These are phyloP conservation scores for Aurelia coerulea DNA, from an alignment of 30 jellyfish, hydroid and myxozoan genomes.

Conservation along the genomic window DNA sequence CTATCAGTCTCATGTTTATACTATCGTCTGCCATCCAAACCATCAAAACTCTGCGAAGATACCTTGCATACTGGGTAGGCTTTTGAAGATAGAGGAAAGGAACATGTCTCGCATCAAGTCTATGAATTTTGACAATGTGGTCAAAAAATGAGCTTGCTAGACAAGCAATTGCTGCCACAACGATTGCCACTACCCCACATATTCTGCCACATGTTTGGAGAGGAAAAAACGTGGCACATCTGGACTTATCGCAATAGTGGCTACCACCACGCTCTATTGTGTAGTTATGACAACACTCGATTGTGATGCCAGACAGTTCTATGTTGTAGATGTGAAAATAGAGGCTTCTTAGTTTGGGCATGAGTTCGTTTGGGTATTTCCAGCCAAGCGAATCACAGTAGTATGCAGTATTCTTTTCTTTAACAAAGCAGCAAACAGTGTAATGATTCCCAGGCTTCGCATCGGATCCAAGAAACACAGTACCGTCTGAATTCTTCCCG, in stretches of 20 bases:
- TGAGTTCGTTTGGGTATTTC: not conserved
- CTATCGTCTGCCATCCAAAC: not conserved
- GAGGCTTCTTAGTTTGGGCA: not conserved
- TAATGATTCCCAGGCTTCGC: conserved; percentile 4
- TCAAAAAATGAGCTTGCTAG: not conserved
- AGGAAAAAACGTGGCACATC: conserved; percentile 1
- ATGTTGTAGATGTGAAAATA: not conserved
- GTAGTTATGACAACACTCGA: not conserved
- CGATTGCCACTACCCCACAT: not conserved
- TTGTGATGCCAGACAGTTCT: not conserved
- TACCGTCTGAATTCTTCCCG: not conserved
- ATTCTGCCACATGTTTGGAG: not conserved
- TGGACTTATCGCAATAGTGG: not conserved
- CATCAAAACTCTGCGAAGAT: conserved; percentile 5
- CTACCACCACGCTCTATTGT: not conserved
- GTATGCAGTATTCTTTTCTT: not conserved
- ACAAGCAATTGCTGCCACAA: not conserved
- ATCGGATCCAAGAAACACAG: conserved; percentile 1
- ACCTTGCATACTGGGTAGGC: conserved; percentile 1
- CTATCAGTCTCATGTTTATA: not conserved
- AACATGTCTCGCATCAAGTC: not conserved
- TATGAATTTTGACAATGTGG: not conserved
- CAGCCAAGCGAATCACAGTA: not conserved
- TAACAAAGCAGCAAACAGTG: not conserved
- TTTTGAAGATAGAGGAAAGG: not conserved